Evolutionary conservation across 2,797 vertebrate genomes (phyloP).

Genomic region (Adrianichthys oophorus): DNA sequence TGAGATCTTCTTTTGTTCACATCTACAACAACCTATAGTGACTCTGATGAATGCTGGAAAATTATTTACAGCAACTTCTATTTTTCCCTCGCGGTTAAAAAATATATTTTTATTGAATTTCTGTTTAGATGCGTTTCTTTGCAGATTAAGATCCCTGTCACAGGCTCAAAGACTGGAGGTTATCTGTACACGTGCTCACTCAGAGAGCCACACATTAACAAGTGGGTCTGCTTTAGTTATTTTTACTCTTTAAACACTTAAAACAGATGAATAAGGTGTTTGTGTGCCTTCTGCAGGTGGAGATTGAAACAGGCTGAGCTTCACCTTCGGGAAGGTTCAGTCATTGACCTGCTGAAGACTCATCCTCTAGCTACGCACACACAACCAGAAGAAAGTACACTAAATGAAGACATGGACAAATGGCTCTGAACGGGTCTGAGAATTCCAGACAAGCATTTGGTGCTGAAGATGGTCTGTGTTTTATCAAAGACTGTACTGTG

Average conservation of each 20-base stretch:
- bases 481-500: no score
- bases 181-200: conserved; percentile 74
- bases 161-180: conserved; percentile 76
- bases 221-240: conserved; percentile 56
- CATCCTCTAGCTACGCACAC: neutral
- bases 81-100: no score
- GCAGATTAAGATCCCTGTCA: conserved; percentile 88
- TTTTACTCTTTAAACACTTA: neutral
- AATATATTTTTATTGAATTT: no score
- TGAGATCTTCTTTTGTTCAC: no score
- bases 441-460: no score
- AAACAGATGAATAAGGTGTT: neutral
- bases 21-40: no score
- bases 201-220: conserved; percentile 67
- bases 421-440: no score
- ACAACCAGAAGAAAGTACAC: neutral
- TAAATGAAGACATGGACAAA: no score
- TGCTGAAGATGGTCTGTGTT: no score
- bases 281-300: neutral
- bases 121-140: conserved; percentile 9
- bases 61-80: no score
- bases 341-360: neutral
- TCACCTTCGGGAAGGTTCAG: neutral
- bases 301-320: neutral
- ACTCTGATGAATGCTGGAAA: no score